Percentiles rank a stretch among this genome's conserved stretches.
These are phyloP conservation scores for Lasioglossum malachurum DNA, from an alignment of 2,888 invertebrate species.

Conservation along the genomic window DNA sequence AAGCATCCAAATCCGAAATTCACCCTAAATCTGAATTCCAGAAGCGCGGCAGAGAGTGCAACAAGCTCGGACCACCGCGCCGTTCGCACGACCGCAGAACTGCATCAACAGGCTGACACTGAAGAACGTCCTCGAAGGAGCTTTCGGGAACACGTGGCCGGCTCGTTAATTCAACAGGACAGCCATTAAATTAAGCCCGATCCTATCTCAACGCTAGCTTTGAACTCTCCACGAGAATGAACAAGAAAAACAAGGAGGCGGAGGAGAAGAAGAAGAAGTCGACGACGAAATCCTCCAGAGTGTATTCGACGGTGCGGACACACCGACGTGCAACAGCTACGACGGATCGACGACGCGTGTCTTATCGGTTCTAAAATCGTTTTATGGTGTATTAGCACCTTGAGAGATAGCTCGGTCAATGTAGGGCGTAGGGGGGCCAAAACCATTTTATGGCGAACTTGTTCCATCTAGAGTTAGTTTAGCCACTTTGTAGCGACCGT, in stretches of 20 bases:
- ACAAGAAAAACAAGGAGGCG: not conserved
- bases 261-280: not conserved
- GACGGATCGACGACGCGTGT: constrained; percentile 49
- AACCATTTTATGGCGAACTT: not conserved
- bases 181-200: constrained; percentile 68
- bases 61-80: constrained; percentile 43
- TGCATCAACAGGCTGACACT: constrained; percentile 75
- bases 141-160: constrained; percentile 40
- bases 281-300: not conserved
- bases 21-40: constrained; percentile 2
- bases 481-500: no score
- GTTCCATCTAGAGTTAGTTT: not conserved
- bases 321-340: constrained; percentile 26
- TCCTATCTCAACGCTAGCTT: constrained; percentile 32
- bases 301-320: not conserved
- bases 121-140: constrained; percentile 65
- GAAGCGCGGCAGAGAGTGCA: constrained; percentile 19
- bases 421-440: not conserved
- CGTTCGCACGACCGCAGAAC: constrained; percentile 63
- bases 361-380: constrained; percentile 35
- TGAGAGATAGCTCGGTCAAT: not conserved
- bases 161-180: constrained; percentile 69
- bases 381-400: not conserved
- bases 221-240: not conserved
- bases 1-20: not conserved